A percentile compares a stretch with the other conserved stretches of the same genome.
These are phyloP conservation scores for Papilio gigon DNA, from an alignment of 2,888 invertebrate genomes.

Conservation along the genomic window DNA sequence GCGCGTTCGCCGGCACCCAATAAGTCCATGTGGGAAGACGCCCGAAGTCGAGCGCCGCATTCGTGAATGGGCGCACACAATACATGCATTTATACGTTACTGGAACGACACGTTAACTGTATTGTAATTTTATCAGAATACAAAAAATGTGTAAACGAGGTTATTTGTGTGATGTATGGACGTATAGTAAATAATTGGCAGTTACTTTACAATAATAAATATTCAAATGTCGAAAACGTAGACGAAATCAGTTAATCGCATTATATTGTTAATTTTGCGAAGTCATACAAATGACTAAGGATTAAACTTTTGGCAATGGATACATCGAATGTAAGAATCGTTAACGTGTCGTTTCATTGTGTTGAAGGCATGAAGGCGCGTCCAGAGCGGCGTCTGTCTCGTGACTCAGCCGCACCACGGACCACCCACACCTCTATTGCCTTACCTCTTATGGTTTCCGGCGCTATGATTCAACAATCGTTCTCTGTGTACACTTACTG, in stretches of 20 bases:
- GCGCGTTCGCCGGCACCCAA: constrained; percentile 49
- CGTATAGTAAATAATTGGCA: background rate
- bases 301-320: background rate
- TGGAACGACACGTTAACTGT: constrained; percentile 9
- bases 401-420: constrained; percentile 50
- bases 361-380: background rate
- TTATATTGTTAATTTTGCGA: background rate
- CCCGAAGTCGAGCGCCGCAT: constrained; percentile 48
- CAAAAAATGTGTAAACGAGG: background rate
- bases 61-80: constrained; percentile 67
- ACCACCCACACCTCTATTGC: constrained; percentile 54
- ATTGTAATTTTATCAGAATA: background rate
- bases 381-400: constrained; percentile 44
- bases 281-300: background rate
- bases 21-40: constrained; percentile 53
- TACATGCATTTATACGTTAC: constrained; percentile 49
- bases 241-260: background rate
- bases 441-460: constrained; percentile 45
- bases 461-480: constrained; percentile 42
- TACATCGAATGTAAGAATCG: background rate
- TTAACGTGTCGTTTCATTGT: constrained; percentile 14
- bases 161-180: background rate
- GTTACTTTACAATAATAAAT: too few species aligned
- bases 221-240: background rate
- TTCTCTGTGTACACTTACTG: constrained; percentile 26